Conservation (phyloP, 2,113 vertebrate genomes). For the Protobothrops flavoviridis region DNA sequence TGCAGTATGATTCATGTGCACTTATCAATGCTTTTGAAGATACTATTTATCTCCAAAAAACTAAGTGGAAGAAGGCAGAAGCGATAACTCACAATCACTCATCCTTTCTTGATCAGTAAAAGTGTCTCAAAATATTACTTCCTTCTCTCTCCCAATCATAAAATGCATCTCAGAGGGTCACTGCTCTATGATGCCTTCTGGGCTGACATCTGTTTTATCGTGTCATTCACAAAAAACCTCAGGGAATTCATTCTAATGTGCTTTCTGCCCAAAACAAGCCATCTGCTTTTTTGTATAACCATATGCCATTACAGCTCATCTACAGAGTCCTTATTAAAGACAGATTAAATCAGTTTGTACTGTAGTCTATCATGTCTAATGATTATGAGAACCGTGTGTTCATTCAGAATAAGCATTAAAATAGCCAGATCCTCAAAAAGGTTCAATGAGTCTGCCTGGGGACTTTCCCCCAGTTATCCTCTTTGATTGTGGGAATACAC, state of each 20-base stretch:
- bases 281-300: not conserved
- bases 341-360: not conserved
- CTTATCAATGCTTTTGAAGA: slow-evolving; percentile 14
- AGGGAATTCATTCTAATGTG: not conserved
- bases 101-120: not conserved
- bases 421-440: not conserved
- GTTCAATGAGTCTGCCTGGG: not conserved
- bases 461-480: not conserved
- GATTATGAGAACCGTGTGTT: not conserved
- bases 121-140: not conserved
- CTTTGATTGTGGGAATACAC: not conserved
- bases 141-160: not conserved
- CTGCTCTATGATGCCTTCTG: not conserved
- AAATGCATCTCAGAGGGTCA: not conserved
- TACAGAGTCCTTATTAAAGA: not conserved
- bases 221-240: not conserved
- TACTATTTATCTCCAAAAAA: not conserved
- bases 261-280: not conserved
- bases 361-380: slow-evolving; percentile 4
- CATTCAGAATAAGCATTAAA: not conserved
- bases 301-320: not conserved
- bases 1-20: not conserved
- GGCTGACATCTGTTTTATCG: not conserved
- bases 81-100: not conserved
- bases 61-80: not conserved